Percentiles rank a stretch among this genome's conserved stretches.
These are phyloP conservation scores for Pegoplata infirma DNA, from an alignment of 2,888 invertebrate genomes.

Conservation along the genomic window DNA sequence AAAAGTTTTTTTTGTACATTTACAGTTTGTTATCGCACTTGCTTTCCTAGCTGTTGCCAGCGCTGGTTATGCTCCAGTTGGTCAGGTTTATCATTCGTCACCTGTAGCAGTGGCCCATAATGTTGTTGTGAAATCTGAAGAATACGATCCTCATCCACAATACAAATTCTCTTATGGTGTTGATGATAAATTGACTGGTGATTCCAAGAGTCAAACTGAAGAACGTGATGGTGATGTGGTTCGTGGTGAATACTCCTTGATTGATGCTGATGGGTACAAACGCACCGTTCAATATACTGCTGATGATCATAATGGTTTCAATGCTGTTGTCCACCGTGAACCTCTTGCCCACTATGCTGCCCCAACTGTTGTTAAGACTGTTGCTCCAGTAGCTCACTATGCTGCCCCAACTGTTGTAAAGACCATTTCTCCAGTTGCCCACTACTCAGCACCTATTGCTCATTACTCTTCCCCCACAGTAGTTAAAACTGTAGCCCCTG, in stretches of 20 bases:
- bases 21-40: slow-evolving; percentile 72
- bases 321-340: slow-evolving; percentile 69
- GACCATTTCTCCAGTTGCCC: slow-evolving; percentile 63
- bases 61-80: slow-evolving; percentile 70
- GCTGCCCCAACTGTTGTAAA: slow-evolving; percentile 63
- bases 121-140: slow-evolving; percentile 65
- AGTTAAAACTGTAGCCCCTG: slow-evolving; percentile 51
- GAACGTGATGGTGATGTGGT: slow-evolving; percentile 75
- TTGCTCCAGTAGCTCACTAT: slow-evolving; percentile 65
- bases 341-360: slow-evolving; percentile 61
- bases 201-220: slow-evolving; percentile 75
- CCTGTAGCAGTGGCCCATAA: slow-evolving; percentile 68
- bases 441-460: slow-evolving; percentile 58
- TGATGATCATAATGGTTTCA: slow-evolving; percentile 67
- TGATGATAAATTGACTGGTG: slow-evolving; percentile 73
- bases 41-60: slow-evolving; percentile 73
- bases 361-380: slow-evolving; percentile 43
- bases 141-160: slow-evolving; percentile 75
- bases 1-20: slow-evolving; percentile 37
- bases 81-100: slow-evolving; percentile 67
- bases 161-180: slow-evolving; percentile 75
- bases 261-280: slow-evolving; percentile 74
- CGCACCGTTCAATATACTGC: slow-evolving; percentile 69
- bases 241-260: slow-evolving; percentile 74
- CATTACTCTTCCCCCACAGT: slow-evolving; percentile 67